Conservation (phyloP, 1,140 invertebrate genomes). For the Bombus difficillimus region DNA sequence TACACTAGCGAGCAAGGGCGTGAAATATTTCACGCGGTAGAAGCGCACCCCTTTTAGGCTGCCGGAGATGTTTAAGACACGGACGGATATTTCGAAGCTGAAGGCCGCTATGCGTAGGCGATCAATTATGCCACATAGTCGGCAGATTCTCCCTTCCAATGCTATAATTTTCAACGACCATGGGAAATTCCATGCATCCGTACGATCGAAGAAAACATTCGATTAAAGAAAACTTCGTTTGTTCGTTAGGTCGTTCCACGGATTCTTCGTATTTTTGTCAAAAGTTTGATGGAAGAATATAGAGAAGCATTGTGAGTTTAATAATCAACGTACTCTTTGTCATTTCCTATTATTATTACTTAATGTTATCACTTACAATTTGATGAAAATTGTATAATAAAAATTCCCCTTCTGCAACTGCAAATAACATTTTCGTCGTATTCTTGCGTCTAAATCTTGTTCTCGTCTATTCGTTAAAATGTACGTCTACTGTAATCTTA, state of each 20-base stretch:
- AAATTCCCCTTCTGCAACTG: background rate
- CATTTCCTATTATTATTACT: too few species aligned
- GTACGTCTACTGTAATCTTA: too few species aligned
- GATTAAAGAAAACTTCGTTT: background rate
- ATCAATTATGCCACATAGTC: background rate
- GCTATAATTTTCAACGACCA: background rate
- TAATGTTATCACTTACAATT: background rate
- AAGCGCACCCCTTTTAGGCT: background rate
- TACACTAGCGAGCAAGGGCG: background rate
- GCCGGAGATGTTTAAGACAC: background rate
- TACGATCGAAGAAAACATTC: background rate
- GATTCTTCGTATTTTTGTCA: background rate
- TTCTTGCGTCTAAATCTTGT: background rate
- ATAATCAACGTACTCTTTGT: background rate
- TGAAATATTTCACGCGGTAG: slow-evolving; percentile 36
- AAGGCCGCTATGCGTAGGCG: slow-evolving; percentile 1
- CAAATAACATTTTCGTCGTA: background rate
- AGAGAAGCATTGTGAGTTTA: background rate
- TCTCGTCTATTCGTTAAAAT: background rate
- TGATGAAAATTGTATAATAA: background rate
- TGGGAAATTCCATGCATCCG: background rate
- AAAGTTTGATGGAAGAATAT: background rate
- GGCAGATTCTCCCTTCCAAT: background rate
- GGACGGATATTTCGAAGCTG: background rate
- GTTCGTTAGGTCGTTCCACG: too few species aligned